Percentiles rank a stretch among this genome's conserved stretches.
phyloP scores from a whole-genome alignment of 2,113 vertebrate species.

The Indri indri region DNA sequence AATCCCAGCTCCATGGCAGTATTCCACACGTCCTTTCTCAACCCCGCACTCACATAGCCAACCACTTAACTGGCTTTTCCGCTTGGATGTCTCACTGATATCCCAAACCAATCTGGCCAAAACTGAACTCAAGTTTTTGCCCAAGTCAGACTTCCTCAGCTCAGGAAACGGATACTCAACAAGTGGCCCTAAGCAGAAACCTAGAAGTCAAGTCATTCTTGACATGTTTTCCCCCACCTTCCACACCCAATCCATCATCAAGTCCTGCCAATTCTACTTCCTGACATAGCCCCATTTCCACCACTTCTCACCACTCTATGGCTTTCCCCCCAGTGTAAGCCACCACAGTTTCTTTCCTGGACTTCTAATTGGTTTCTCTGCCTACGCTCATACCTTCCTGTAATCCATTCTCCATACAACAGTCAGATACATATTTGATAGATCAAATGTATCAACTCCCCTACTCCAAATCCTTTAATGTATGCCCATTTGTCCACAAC shows the following conservation, averaged over 20 bases:
- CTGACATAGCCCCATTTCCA: not conserved
- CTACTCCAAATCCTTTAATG: not conserved
- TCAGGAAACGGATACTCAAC: constrained; percentile 10
- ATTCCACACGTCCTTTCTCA: not conserved
- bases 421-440: not conserved
- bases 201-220: not conserved
- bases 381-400: not conserved
- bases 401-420: not conserved
- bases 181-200: not conserved
- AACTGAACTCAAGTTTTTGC: not conserved
- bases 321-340: not conserved
- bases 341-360: not conserved
- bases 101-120: not conserved
- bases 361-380: not conserved
- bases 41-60: not conserved
- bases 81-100: not conserved
- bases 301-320: not conserved
- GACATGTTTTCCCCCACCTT: not conserved
- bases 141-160: not conserved
- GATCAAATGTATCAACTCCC: not conserved
- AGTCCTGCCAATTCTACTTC: not conserved
- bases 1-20: not conserved
- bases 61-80: not conserved
- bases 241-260: not conserved
- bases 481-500: not conserved